These are phyloP conservation scores for Antechinus stuartii DNA, from an alignment of 2,113 vertebrate species.

Conservation along the genomic window DNA sequence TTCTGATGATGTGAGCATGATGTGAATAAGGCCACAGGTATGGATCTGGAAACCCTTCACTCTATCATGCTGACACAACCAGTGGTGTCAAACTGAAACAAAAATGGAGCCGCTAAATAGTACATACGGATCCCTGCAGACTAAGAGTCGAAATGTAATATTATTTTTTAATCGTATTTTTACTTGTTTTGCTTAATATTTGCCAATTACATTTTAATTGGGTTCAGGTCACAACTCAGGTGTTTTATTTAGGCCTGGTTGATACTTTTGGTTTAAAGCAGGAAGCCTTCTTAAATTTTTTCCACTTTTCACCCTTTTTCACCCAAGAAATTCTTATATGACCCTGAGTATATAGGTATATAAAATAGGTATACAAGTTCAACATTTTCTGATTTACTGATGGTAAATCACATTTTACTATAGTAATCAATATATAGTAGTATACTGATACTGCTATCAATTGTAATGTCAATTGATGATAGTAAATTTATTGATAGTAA, in stretches of 20 bases:
- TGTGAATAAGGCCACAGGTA: not conserved
- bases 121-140: not conserved
- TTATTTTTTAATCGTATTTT: not conserved
- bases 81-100: not conserved
- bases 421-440: too few species aligned
- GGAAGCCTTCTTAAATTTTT: too few species aligned
- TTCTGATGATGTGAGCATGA: not conserved
- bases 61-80: not conserved
- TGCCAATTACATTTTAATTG: not conserved
- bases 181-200: not conserved
- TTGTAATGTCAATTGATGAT: too few species aligned
- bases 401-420: too few species aligned
- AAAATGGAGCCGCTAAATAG: not conserved
- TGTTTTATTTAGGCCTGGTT: not conserved
- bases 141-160: not conserved
- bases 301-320: too few species aligned
- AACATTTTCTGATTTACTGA: too few species aligned
- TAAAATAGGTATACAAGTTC: too few species aligned
- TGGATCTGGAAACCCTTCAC: not conserved
- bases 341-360: too few species aligned
- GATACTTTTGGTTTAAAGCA: not conserved
- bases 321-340: too few species aligned
- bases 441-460: too few species aligned
- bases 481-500: too few species aligned
- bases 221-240: not conserved